phyloP scores from a whole-genome alignment of 2,797 vertebrate genomes.

The Podargus strigoides region DNA sequence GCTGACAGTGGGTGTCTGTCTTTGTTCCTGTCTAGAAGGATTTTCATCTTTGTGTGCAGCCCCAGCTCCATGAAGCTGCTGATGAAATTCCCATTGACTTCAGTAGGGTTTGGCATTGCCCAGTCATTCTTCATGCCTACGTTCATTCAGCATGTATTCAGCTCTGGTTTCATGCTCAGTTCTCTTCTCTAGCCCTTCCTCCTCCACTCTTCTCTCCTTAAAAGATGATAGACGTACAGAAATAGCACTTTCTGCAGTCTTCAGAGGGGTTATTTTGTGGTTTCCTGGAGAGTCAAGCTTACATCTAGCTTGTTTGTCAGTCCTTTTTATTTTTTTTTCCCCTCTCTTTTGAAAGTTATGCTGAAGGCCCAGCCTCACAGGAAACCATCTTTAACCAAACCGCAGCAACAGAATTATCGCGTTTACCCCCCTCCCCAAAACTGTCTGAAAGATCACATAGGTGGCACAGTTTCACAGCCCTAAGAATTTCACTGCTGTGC shows the following conservation, averaged over 20 bases:
- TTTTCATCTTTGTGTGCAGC: not conserved
- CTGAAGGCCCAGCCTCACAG: conserved; percentile 20
- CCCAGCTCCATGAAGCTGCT: not conserved
- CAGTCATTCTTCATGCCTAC: fast-evolving
- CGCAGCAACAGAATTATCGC: conserved; percentile 10
- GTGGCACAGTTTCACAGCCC: conserved; percentile 30
- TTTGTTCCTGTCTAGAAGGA: conserved; percentile 25
- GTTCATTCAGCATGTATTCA: not conserved
- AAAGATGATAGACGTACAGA: not conserved
- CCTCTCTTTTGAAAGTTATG: not conserved
- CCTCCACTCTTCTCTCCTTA: not conserved
- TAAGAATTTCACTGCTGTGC: not conserved
- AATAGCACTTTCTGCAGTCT: not conserved
- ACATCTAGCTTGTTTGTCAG: not conserved
- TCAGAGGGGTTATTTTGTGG: conserved; percentile 45
- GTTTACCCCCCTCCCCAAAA: not conserved
- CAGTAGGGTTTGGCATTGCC: not conserved
- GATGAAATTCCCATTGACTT: not conserved
- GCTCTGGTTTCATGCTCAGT: not conserved
- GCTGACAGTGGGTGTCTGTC: not conserved
- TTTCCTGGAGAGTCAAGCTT: conserved; percentile 62
- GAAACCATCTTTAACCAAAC: conserved; percentile 40
- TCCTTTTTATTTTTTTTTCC: not conserved
- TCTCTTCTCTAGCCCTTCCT: not conserved
- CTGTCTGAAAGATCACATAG: conserved; percentile 15